phyloP scores from a whole-genome alignment of 2,113 vertebrate genomes.

The Syngnathoides biaculeatus region DNA sequence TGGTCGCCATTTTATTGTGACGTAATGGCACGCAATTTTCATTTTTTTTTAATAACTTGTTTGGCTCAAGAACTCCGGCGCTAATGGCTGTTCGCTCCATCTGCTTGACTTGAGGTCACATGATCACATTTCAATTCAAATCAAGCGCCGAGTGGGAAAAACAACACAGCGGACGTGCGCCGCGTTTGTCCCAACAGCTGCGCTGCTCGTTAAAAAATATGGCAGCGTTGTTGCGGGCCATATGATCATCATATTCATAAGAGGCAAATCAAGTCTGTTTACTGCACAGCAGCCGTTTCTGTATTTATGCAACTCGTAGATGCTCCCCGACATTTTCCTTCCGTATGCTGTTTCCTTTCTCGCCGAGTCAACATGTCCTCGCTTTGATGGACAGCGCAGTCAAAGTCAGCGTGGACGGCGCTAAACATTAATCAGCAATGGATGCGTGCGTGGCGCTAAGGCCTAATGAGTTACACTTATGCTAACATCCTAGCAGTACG shows the following conservation, averaged over 20 bases:
- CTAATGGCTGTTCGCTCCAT: not conserved
- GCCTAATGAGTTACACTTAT: no score
- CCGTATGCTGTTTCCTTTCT: no score
- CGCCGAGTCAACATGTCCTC: no score
- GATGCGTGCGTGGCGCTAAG: no score
- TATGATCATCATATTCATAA: not conserved
- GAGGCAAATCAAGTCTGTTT: not conserved
- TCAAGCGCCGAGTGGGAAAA: not conserved
- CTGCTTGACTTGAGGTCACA: not conserved
- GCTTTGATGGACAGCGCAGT: no score
- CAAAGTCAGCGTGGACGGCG: no score
- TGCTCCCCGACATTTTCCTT: not conserved
- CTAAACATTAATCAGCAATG: no score
- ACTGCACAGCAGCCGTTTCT: conserved; percentile 1
- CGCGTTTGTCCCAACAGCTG: not conserved
- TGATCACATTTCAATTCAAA: not conserved
- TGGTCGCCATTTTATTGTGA: no score
- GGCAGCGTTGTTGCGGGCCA: not conserved
- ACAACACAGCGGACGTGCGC: not conserved
- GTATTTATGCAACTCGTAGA: not conserved
- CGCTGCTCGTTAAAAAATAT: not conserved
- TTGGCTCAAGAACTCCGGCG: no score
- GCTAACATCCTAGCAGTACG: no score
- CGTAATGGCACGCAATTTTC: no score
- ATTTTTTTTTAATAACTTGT: no score